Evolutionary conservation across 1,140 invertebrate genomes (phyloP).

Genomic region (Eulimnadia texana): DNA sequence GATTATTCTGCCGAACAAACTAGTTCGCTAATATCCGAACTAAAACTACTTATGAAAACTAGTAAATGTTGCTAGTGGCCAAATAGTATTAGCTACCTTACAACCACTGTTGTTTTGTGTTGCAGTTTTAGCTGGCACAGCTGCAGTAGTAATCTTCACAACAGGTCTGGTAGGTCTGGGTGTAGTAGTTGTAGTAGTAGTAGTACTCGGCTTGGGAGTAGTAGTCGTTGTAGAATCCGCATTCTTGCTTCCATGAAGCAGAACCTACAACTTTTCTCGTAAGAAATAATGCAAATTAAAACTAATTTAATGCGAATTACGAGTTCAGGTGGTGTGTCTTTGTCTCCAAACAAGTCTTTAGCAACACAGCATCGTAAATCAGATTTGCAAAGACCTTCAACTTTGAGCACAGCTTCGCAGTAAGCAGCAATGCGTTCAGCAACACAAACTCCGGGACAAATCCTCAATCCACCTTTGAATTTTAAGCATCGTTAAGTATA

Average conservation of each 20-base stretch:
- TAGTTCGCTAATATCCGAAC: too few relatives aligned
- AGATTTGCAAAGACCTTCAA: constrained; percentile 48
- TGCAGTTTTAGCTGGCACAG: too few relatives aligned
- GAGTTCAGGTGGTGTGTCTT: constrained; percentile 48
- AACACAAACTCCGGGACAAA: constrained; percentile 67
- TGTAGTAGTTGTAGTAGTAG: not conserved
- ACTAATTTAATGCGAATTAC: not conserved
- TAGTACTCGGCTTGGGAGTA: not conserved
- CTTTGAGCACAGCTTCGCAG: constrained; percentile 63
- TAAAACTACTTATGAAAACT: too few relatives aligned
- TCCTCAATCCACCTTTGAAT: constrained; percentile 29
- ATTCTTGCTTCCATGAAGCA: not conserved
- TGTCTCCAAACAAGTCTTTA: constrained; percentile 44
- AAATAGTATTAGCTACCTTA: too few relatives aligned
- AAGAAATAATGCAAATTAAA: too few relatives aligned
- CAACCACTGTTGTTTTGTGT: too few relatives aligned
- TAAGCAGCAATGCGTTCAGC: constrained; percentile 61
- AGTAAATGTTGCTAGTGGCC: too few relatives aligned
- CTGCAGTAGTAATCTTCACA: not conserved
- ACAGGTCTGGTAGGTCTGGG: not conserved
- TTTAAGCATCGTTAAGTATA: too few relatives aligned
- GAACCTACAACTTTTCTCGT: too few relatives aligned
- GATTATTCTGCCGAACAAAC: too few relatives aligned
- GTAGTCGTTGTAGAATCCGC: constrained; percentile 23
- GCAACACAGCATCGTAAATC: constrained; percentile 39